Percentiles rank a stretch among this genome's conserved stretches.
These are phyloP conservation scores for Barnardius zonarius DNA, from an alignment of 2,113 vertebrate genomes.

Conservation along the genomic window DNA sequence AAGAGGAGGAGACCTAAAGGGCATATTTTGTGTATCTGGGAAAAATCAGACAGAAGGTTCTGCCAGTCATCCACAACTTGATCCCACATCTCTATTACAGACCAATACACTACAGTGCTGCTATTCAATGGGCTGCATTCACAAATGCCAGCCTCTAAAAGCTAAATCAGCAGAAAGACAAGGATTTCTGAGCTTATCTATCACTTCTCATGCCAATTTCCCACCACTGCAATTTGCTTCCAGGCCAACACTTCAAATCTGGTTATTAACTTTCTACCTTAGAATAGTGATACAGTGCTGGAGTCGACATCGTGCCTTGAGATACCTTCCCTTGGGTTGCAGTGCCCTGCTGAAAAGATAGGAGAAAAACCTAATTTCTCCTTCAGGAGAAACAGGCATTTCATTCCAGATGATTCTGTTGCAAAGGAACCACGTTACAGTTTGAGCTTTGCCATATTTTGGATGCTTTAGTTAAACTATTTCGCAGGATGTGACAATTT, in stretches of 20 bases:
- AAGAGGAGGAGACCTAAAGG: constrained; percentile 40
- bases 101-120: neutral
- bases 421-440: neutral
- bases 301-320: neutral
- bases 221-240: neutral
- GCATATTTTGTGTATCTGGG: constrained; percentile 3
- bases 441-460: neutral
- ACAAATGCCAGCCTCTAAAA: constrained; percentile 7
- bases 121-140: constrained; percentile 12
- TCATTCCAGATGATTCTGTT: neutral
- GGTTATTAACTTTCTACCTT: neutral
- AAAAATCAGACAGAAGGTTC: constrained; percentile 6
- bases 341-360: neutral
- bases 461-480: neutral
- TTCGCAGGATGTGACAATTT: constrained; percentile 16
- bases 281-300: neutral
- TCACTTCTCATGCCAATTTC: neutral
- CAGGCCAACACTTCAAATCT: neutral
- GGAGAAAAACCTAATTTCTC: neutral
- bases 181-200: constrained; percentile 14
- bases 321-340: neutral
- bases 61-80: constrained; percentile 27
- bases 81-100: constrained; percentile 7
- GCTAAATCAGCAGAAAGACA: constrained; percentile 9
- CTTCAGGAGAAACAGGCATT: neutral